phyloP scores from a whole-genome alignment of 2,113 vertebrate genomes.

The Lampris megalopsis region DNA sequence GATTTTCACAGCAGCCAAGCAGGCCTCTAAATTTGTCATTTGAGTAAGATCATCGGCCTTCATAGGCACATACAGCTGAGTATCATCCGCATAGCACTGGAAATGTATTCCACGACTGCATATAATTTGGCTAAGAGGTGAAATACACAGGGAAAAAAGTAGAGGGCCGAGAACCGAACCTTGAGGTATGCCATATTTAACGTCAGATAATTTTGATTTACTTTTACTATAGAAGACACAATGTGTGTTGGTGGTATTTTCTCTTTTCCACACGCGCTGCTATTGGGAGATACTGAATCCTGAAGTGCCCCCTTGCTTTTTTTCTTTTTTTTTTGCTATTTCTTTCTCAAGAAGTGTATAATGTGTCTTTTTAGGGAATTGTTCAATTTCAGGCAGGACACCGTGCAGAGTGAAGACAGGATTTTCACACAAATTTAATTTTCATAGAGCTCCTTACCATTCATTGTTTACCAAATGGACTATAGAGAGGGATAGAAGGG shows the following conservation, averaged over 20 bases:
- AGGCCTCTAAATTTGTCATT: no score
- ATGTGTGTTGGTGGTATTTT: conserved; percentile 40
- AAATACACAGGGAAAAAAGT: no score
- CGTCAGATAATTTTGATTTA: no score
- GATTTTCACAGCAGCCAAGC: no score
- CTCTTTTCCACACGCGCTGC: conserved; percentile 47
- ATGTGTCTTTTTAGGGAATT: conserved; percentile 7
- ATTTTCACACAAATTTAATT: conserved; percentile 16
- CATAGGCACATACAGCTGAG: no score
- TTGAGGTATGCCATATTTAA: no score
- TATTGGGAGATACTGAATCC: conserved; percentile 39
- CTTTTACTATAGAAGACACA: no score
- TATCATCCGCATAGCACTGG: no score
- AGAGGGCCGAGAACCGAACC: no score
- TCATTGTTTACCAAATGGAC: conserved; percentile 49
- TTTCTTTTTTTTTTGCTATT: conserved; percentile 18
- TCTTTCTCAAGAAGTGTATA: background rate
- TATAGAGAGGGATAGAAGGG: background rate
- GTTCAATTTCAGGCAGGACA: conserved; percentile 16
- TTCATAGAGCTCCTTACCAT: conserved; percentile 16
- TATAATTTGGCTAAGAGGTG: no score
- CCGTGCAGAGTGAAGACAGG: background rate
- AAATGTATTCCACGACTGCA: no score
- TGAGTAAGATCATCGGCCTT: no score
- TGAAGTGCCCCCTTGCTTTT: conserved; percentile 11